Evolutionary conservation across 2,797 vertebrate genomes (phyloP).

Genomic region (Enteromius unitaeniatus): DNA sequence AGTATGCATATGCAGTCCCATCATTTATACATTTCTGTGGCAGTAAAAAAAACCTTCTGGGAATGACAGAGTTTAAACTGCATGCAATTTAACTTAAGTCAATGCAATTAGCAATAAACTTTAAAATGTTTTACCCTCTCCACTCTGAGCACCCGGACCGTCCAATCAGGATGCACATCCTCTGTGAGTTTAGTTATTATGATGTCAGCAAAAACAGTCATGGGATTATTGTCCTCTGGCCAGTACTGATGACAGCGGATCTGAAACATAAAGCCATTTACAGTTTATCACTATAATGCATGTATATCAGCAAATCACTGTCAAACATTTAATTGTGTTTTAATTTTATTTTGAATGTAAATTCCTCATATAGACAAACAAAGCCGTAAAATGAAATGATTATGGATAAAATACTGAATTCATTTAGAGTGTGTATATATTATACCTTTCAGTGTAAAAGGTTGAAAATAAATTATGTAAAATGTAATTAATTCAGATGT

Average conservation of each 20-base stretch:
- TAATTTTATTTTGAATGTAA: not conserved
- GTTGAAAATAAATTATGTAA: not conserved
- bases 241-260: constrained; percentile 98
- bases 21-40: too few relatives aligned
- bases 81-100: not conserved
- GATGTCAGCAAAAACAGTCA: constrained; percentile 97
- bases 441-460: not conserved
- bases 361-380: not conserved
- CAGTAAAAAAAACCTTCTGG: not conserved
- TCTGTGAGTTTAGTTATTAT: constrained; percentile 95
- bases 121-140: constrained; percentile 85
- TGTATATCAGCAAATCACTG: not conserved
- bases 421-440: too few relatives aligned
- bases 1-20: not conserved
- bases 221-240: constrained; percentile 98
- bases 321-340: not conserved
- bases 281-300: not conserved
- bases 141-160: constrained; percentile 92
- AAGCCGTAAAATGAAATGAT: not conserved
- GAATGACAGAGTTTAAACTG: not conserved
- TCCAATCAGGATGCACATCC: constrained; percentile 92
- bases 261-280: constrained; percentile 74
- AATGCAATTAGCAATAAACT: not conserved
- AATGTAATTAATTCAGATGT: not conserved
- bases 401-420: too few relatives aligned